Percentiles rank a stretch among this genome's conserved stretches.
These are phyloP conservation scores for Erebia ligea DNA, from an alignment of 2,888 invertebrate species.

Conservation along the genomic window DNA sequence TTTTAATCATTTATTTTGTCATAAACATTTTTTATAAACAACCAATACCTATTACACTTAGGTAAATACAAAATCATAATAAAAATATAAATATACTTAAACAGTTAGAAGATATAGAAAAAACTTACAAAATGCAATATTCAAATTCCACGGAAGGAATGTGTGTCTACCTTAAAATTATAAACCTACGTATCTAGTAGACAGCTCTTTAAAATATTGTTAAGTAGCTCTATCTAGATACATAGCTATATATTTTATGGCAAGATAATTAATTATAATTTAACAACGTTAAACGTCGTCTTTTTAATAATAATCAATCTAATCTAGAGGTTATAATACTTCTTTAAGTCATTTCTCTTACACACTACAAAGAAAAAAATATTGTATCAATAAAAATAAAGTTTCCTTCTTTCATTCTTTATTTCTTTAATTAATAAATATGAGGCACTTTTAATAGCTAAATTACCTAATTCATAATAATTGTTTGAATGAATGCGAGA, in stretches of 20 bases:
- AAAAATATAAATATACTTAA: too few species aligned
- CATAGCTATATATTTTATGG: conserved; percentile 3
- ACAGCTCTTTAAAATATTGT: background rate
- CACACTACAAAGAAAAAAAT: conserved; percentile 9
- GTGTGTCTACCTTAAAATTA: conserved; percentile 3
- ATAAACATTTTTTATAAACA: background rate
- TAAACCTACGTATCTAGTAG: conserved; percentile 8
- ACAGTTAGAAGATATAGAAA: too few species aligned
- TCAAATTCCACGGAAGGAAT: background rate
- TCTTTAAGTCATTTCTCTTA: conserved; percentile 24
- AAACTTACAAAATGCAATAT: background rate
- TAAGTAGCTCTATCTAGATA: background rate
- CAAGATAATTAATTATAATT: background rate
- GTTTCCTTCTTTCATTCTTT: background rate
- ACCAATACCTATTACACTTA: background rate
- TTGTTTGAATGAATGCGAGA: background rate
- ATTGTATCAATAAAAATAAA: background rate
- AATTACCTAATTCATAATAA: background rate
- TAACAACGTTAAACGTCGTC: conserved; percentile 15
- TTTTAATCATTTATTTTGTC: too few species aligned
- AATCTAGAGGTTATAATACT: conserved; percentile 23
- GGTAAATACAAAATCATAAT: background rate
- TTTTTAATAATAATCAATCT: background rate
- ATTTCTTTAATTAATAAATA: conserved; percentile 2
- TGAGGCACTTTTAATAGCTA: conserved; percentile 17